A percentile compares a stretch with the other conserved stretches of the same genome.
These are phyloP conservation scores for Artibeus jamaicensis DNA, from an alignment of 2,797 vertebrate species.

Conservation along the genomic window DNA sequence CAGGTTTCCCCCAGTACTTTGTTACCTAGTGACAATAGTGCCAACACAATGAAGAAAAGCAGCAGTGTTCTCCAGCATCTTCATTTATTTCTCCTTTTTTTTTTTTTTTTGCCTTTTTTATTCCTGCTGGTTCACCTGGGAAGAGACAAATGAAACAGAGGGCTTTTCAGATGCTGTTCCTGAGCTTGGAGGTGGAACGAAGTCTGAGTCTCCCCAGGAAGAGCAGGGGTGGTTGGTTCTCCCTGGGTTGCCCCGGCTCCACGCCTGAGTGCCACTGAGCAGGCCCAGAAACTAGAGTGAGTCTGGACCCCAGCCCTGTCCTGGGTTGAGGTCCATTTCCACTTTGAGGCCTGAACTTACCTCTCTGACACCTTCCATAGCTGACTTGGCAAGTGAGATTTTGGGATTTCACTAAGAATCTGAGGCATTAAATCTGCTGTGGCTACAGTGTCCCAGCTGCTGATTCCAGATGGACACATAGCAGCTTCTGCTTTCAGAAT, in stretches of 20 bases:
- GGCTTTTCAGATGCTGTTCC: not conserved
- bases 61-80: not conserved
- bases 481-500: not conserved
- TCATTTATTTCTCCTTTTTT: not conserved
- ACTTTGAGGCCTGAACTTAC: not conserved
- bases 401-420: not conserved
- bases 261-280: not conserved
- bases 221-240: not conserved
- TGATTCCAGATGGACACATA: not conserved
- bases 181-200: not conserved
- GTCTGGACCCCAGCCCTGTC: not conserved
- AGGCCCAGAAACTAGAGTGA: not conserved
- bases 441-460: not conserved
- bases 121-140: not conserved
- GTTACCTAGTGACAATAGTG: not conserved
- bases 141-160: not conserved
- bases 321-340: not conserved
- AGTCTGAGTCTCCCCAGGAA: not conserved
- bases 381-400: not conserved
- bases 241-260: not conserved
- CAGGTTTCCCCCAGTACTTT: not conserved
- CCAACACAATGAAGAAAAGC: not conserved
- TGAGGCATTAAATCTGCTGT: not conserved
- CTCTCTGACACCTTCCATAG: not conserved
- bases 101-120: not conserved